These are phyloP conservation scores for Cerastis leucographa DNA, from an alignment of 2,888 invertebrate genomes.

Conservation along the genomic window DNA sequence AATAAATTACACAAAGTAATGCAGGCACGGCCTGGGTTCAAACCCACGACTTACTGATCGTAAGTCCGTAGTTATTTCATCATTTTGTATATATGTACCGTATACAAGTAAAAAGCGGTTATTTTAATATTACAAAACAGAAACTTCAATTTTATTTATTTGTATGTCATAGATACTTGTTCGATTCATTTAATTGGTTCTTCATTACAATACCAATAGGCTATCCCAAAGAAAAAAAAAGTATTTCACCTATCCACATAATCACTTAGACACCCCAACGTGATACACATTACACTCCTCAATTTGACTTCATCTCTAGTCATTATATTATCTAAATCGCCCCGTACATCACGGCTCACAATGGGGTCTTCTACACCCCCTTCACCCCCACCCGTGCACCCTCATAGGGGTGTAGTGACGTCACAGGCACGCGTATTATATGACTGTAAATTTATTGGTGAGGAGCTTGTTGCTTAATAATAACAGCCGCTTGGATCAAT, in stretches of 20 bases:
- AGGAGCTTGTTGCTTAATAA: no score
- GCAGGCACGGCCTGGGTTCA: no score
- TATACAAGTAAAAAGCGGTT: no score
- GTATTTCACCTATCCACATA: conserved; percentile 13
- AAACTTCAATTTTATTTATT: no score
- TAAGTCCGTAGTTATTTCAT: no score
- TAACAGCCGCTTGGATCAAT: no score
- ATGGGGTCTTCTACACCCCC: conserved; percentile 38
- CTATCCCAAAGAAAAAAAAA: conserved; percentile 18
- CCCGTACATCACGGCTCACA: conserved; percentile 64
- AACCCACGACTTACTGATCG: no score
- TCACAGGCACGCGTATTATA: conserved; percentile 59
- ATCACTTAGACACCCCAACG: conserved; percentile 27
- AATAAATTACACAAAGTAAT: no score
- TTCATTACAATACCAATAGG: neutral
- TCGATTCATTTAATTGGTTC: no score
- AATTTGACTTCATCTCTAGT: conserved; percentile 61
- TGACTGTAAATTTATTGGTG: conserved; percentile 65
- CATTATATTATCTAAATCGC: conserved; percentile 69
- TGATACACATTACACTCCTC: conserved; percentile 42
- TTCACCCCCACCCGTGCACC: neutral
- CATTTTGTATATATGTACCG: no score
- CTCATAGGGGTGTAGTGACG: conserved; percentile 27
- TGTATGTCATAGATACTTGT: no score
- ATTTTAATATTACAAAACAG: no score